Percentiles rank a stretch among this genome's conserved stretches.
Evolutionary conservation across 2,888 invertebrate genomes (phyloP).

Genomic region (Philhelius pedissequus): DNA sequence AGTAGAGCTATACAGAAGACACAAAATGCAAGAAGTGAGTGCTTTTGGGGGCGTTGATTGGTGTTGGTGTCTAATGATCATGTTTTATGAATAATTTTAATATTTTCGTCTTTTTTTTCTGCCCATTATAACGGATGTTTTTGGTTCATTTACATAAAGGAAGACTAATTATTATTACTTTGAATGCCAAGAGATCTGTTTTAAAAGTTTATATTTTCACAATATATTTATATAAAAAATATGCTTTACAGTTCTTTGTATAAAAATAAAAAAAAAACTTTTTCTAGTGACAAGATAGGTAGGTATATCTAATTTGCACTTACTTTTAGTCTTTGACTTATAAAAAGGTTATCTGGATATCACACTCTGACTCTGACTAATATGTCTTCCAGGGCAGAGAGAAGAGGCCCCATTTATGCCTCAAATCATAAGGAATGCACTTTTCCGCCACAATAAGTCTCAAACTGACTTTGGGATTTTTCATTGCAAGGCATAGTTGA

Average conservation of each 20-base stretch:
- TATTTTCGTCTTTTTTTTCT: neutral
- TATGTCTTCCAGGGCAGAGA: slow-evolving; percentile 75
- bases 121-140: slow-evolving; percentile 8
- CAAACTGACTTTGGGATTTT: slow-evolving; percentile 70
- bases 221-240: neutral
- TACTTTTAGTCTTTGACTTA: neutral
- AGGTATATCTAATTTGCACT: neutral
- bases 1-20: neutral
- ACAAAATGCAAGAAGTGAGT: slow-evolving; percentile 51
- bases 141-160: neutral
- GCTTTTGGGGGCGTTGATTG: slow-evolving; percentile 56
- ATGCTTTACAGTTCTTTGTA: neutral
- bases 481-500: slow-evolving; percentile 75
- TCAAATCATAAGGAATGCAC: slow-evolving; percentile 74
- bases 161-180: neutral
- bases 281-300: neutral
- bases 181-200: neutral
- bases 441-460: slow-evolving; percentile 73
- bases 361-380: neutral
- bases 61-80: slow-evolving; percentile 63
- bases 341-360: no score
- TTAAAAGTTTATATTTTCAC: slow-evolving; percentile 3
- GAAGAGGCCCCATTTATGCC: slow-evolving; percentile 77
- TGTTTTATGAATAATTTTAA: slow-evolving; percentile 46
- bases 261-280: neutral